Conservation (phyloP, 2,113 vertebrate species). For the Syngnathus typhle region DNA sequence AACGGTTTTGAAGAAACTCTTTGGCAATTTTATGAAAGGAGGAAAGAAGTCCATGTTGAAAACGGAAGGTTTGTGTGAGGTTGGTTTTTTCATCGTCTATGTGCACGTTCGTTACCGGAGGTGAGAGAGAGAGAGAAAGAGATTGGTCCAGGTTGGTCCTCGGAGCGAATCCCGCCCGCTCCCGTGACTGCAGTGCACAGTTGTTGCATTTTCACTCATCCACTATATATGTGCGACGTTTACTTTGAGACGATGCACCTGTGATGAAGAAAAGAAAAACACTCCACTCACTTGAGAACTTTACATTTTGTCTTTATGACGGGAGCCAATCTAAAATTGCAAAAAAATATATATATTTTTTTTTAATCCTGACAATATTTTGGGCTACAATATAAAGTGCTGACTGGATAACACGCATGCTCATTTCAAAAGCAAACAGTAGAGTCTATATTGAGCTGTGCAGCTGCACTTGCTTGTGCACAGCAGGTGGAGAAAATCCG, state of each 20-base stretch:
- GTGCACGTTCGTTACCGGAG: background rate
- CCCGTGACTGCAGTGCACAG: background rate
- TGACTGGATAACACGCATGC: background rate
- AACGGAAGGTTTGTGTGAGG: background rate
- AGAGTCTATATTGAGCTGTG: conserved; percentile 32
- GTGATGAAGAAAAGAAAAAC: conserved; percentile 3
- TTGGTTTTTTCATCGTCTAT: background rate
- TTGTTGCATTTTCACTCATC: background rate
- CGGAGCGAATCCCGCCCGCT: background rate
- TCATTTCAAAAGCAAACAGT: conserved; percentile 5
- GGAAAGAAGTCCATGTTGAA: background rate
- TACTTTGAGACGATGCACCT: background rate
- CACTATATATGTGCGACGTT: background rate
- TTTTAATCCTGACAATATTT: background rate
- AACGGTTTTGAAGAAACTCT: background rate
- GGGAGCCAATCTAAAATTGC: too few relatives aligned
- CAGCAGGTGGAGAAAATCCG: conserved; percentile 56
- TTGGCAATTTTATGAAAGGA: background rate
- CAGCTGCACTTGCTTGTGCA: conserved; percentile 50
- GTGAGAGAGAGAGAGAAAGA: background rate
- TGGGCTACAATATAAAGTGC: background rate
- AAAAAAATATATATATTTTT: background rate
- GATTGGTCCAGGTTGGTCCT: background rate
- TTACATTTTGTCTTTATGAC: background rate
- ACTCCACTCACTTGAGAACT: conserved; percentile 57